Evolutionary conservation across 2,888 invertebrate species (phyloP), one percentile per base, ranked within the genome.

Genomic region (Microplitis manilae): DNA sequence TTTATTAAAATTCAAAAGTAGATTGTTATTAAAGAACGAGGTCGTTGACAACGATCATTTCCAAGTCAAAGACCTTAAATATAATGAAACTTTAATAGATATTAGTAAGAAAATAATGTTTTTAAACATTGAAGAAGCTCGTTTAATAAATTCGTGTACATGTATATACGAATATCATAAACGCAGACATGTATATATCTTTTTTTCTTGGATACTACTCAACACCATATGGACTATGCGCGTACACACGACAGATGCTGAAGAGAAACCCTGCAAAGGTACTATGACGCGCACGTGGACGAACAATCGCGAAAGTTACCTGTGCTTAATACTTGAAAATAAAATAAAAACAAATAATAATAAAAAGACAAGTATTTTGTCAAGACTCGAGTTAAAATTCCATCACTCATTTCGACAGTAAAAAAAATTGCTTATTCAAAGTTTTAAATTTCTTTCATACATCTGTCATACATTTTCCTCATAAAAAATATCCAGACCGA

Each of bases 181-280:
- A 9, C 64, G 17, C 9, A 30, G 60, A 8, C 20, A 13, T 30
- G 61, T 30, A 13, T 50, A 50, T 8, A 30, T 15, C 5, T 8
- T 62, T 40, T 64, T 20, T 72, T 41, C 41, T 8, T 17, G 41
- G n/a, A 61, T 30, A 30, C 8, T 17, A 39, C 50, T 50, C 40
- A n/a, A 67, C 67, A 60, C 7, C 73, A 74, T 67, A 74, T 74
- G 73, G 73, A 73, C 17, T 41, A 20, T 69, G 40, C 68, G 41
- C 38, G 40, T 73, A 79, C 77, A 77, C 81, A 80, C 82, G 78
- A 81, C 86, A 86, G 86, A 86, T 86, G 87, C 83, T 83, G 72
- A 50, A 30, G 82, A 78, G 87, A 87, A 87, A 84, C 84, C 85
- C 79, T 82, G 79, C 81, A 84, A 84, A 81, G 79, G 82, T 78